These are phyloP conservation scores for Darwinula stevensoni DNA, from an alignment of 2,888 invertebrate species.

Conservation along the genomic window DNA sequence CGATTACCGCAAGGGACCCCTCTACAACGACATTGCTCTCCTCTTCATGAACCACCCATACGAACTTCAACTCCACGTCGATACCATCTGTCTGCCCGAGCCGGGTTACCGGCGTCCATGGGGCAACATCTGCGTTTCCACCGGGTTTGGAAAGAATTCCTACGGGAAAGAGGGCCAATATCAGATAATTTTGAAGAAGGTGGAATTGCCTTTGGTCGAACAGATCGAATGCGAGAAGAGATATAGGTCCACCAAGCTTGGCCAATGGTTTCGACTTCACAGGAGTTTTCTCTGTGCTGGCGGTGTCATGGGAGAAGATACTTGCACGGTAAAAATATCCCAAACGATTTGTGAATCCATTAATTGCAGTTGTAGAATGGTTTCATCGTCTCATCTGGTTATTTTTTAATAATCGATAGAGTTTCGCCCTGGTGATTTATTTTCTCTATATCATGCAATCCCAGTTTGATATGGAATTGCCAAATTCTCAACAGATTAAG, in stretches of 20 bases:
- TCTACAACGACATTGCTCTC: constrained; percentile 42
- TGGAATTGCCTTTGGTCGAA: background rate
- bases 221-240: background rate
- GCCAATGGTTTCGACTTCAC: background rate
- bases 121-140: constrained; percentile 28
- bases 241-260: background rate
- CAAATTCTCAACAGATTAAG: no score
- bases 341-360: no score
- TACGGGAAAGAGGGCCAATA: constrained; percentile 26
- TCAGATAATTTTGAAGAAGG: background rate
- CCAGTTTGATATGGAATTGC: no score
- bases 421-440: no score
- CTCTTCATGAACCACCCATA: constrained; percentile 30
- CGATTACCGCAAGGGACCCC: constrained; percentile 15
- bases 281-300: background rate
- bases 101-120: constrained; percentile 19
- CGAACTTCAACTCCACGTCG: constrained; percentile 32
- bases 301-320: background rate
- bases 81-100: constrained; percentile 32
- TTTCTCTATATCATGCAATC: no score
- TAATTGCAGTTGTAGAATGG: no score
- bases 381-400: no score
- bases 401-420: no score
- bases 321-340: background rate
- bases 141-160: constrained; percentile 41